Evolutionary conservation across 2,888 invertebrate species (phyloP), one percentile per base, ranked within the genome.

Genomic region (Xestia rhomboidea): DNA sequence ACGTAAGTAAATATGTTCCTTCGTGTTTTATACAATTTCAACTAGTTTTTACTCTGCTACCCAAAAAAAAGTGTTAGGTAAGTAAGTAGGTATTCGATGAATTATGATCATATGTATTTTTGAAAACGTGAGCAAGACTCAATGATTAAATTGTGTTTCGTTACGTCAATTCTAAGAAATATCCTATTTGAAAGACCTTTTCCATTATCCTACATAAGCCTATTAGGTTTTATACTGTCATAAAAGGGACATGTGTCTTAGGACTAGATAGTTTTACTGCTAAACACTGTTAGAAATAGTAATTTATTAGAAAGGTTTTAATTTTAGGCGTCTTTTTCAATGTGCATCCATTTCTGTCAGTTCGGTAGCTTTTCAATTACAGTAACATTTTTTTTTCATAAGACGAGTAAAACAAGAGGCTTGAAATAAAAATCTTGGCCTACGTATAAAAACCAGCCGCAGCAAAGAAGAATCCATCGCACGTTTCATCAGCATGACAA

Each of bases 141-240:
- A 7, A 74, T 57, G 7, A 60, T 21, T 27, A 11, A 57, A 60
- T 3, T 27, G 13, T 27, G 7, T 66, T 49, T 30, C 15, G 1
- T 44, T 49, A 41, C n/a, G 8, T 66, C 27, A 38, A 6, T 67
- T 76, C 10, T 38, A 41, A 68, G 15, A 18, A 78, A 27, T 24
- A 74, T 41, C 5, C 30, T n/a, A n/a, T 34, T 46, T 41, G 13
- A 66, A 66, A 76, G 60, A 27, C 34, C 66, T 57, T 41, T 49
- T 44, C 41, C 44, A 68, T 34, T 80, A 64, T 74, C 68, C 46
- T 68, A 77, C 38, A 54, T 54, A 54, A 76, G 44, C 44, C 51
- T 63, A 74, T 68, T 81, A 81, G 57, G 68, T 79, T 79, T 81
- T 60, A 81, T 66, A 60, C 57, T 34, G 49, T 13, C 51, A 80